These are phyloP conservation scores for Drosophila cyrtoloma DNA, from an alignment of 2,888 invertebrate species.

Conservation along the genomic window DNA sequence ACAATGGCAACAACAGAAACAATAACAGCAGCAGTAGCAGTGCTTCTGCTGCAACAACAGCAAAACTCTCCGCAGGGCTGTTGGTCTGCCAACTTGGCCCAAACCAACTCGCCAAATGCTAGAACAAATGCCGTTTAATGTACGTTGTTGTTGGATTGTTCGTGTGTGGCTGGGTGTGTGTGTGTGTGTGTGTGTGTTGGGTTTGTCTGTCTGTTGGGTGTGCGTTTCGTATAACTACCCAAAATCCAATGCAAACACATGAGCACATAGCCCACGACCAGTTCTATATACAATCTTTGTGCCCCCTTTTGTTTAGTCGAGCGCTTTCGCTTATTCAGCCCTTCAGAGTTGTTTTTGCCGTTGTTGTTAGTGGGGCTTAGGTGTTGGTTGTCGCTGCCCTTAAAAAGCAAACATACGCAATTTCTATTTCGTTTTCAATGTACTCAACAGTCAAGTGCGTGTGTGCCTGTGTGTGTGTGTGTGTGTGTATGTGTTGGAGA, in stretches of 20 bases:
- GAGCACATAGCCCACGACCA: slow-evolving; percentile 19
- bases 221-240: slow-evolving; percentile 54
- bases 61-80: slow-evolving; percentile 4
- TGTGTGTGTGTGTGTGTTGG: slow-evolving; percentile 6
- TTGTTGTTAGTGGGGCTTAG: slow-evolving; percentile 16
- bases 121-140: slow-evolving; percentile 67
- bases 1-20: slow-evolving; percentile 25
- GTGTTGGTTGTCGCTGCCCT: slow-evolving; percentile 34
- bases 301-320: slow-evolving; percentile 33
- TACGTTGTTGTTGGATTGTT: slow-evolving; percentile 21
- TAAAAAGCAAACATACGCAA: slow-evolving; percentile 68
- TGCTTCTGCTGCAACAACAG: slow-evolving; percentile 2
- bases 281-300: slow-evolving; percentile 38
- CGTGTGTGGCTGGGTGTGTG: not conserved
- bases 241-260: slow-evolving; percentile 61
- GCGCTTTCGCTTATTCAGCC: slow-evolving; percentile 53
- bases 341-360: slow-evolving; percentile 6
- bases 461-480: slow-evolving; percentile 6
- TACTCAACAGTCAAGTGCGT: slow-evolving; percentile 37
- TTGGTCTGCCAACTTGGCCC: slow-evolving; percentile 14
- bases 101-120: slow-evolving; percentile 40
- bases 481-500: slow-evolving; percentile 24
- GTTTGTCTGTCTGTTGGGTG: slow-evolving; percentile 34
- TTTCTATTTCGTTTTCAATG: slow-evolving; percentile 64
- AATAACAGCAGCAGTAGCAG: not conserved